phyloP scores from a whole-genome alignment of 2,797 vertebrate species.

The Alca torda region DNA sequence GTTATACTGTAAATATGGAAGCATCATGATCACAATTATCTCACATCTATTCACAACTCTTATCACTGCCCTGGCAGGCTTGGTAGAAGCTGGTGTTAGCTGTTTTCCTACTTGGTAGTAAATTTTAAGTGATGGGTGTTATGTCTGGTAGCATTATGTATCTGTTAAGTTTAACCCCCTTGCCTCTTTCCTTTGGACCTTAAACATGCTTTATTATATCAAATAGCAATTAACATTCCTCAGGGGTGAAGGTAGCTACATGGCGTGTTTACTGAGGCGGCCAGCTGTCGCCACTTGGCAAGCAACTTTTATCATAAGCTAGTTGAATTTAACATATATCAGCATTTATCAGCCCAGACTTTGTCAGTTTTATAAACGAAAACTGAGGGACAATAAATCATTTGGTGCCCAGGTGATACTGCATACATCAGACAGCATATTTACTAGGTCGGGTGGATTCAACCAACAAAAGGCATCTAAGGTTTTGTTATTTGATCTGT shows the following conservation, averaged over 20 bases:
- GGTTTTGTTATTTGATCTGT: conserved; percentile 5
- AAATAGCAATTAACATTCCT: conserved; percentile 83
- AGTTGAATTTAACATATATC: conserved; percentile 82
- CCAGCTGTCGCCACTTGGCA: conserved; percentile 84
- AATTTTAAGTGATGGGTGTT: background rate
- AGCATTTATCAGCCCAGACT: conserved; percentile 78
- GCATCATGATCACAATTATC: background rate
- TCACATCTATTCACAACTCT: background rate
- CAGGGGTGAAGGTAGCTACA: conserved; percentile 75
- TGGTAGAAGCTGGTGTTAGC: background rate
- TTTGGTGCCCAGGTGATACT: conserved; percentile 36
- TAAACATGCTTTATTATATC: conserved; percentile 71
- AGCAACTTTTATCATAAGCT: conserved; percentile 82
- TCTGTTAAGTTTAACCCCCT: background rate
- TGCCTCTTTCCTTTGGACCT: conserved; percentile 63
- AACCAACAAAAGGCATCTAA: conserved; percentile 14
- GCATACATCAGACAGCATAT: conserved; percentile 9
- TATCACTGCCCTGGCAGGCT: background rate
- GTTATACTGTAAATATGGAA: background rate
- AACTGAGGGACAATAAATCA: conserved; percentile 76
- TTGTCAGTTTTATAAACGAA: conserved; percentile 85
- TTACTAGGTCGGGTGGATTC: conserved; percentile 10
- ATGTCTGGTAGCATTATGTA: background rate
- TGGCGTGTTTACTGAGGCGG: conserved; percentile 78
- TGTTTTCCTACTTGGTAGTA: background rate